phyloP scores from a whole-genome alignment of 2,888 invertebrate genomes.

The Sarcophaga subvicina region DNA sequence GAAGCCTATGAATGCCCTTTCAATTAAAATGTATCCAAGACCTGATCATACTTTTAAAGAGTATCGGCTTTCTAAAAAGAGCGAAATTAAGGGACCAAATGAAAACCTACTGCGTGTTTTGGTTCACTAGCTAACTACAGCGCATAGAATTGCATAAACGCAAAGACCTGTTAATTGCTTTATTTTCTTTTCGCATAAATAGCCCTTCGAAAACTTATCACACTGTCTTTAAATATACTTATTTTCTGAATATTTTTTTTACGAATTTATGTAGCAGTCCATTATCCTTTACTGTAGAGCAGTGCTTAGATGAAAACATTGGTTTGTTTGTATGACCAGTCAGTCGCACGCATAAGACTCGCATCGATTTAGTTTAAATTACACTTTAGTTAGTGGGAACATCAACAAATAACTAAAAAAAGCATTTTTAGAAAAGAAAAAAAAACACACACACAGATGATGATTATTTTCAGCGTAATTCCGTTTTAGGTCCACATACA shows the following conservation, averaged over 20 bases:
- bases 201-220: background rate
- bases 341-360: constrained; percentile 62
- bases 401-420: constrained; percentile 44
- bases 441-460: constrained; percentile 34
- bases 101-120: too few relatives aligned
- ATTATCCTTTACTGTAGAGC: constrained; percentile 62
- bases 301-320: constrained; percentile 18
- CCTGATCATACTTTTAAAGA: too few relatives aligned
- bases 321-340: constrained; percentile 26
- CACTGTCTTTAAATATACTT: constrained; percentile 19
- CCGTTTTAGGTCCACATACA: constrained; percentile 47
- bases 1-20: too few relatives aligned
- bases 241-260: constrained; percentile 1
- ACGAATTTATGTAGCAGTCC: constrained; percentile 51
- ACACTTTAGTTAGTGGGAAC: constrained; percentile 71
- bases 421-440: constrained; percentile 24
- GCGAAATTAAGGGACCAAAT: too few relatives aligned
- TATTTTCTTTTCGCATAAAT: too few relatives aligned
- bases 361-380: constrained; percentile 81
- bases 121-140: too few relatives aligned
- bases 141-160: too few relatives aligned
- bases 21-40: too few relatives aligned
- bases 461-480: constrained; percentile 63
- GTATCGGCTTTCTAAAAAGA: too few relatives aligned
- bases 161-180: too few relatives aligned